Percentiles rank a stretch among this genome's conserved stretches.
These are phyloP conservation scores for Ericerus pela DNA, from an alignment of 1,140 invertebrate species.

Conservation along the genomic window DNA sequence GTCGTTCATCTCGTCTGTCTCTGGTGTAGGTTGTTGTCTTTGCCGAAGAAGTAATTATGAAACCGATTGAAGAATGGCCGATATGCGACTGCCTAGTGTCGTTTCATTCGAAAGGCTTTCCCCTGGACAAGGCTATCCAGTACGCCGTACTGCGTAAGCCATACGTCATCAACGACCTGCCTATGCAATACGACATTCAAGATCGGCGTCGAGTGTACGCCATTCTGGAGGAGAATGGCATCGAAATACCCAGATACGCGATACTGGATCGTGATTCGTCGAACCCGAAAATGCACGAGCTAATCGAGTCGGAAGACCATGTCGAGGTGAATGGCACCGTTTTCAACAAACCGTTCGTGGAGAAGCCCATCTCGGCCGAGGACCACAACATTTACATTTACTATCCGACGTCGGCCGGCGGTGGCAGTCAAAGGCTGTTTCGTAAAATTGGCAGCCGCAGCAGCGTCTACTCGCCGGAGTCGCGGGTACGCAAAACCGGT, in stretches of 20 bases:
- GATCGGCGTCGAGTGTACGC: slow-evolving; percentile 85
- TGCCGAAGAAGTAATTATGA: slow-evolving; percentile 36
- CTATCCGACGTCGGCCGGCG: slow-evolving; percentile 96
- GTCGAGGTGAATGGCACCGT: slow-evolving; percentile 94
- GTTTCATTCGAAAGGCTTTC: slow-evolving; percentile 95
- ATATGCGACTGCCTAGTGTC: slow-evolving; percentile 94
- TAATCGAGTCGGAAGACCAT: slow-evolving; percentile 95
- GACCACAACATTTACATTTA: slow-evolving; percentile 99
- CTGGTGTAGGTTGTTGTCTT: slow-evolving; percentile 17
- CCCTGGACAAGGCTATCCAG: slow-evolving; percentile 66
- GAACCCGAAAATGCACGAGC: slow-evolving; percentile 75
- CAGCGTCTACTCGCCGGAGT: slow-evolving; percentile 95
- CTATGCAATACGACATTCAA: slow-evolving; percentile 90
- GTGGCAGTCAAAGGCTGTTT: slow-evolving; percentile 90
- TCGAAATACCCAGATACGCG: slow-evolving; percentile 94
- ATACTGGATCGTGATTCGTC: slow-evolving; percentile 87
- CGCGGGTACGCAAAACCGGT: slow-evolving; percentile 85
- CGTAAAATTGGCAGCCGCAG: slow-evolving; percentile 97
- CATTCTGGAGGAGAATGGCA: slow-evolving; percentile 83
- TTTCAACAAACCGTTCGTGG: slow-evolving; percentile 99
- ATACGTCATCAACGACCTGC: slow-evolving; percentile 95
- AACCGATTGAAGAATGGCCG: slow-evolving; percentile 96
- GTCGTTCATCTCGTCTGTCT: background rate
- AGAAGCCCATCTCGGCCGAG: slow-evolving; percentile 95
- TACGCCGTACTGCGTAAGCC: slow-evolving; percentile 71